A percentile compares a stretch with the other conserved stretches of the same genome.
These are phyloP conservation scores for Cladorhizidae sp. DNA, from an alignment of 37 sponge, comb jelly and placozoan species.

Conservation along the genomic window DNA sequence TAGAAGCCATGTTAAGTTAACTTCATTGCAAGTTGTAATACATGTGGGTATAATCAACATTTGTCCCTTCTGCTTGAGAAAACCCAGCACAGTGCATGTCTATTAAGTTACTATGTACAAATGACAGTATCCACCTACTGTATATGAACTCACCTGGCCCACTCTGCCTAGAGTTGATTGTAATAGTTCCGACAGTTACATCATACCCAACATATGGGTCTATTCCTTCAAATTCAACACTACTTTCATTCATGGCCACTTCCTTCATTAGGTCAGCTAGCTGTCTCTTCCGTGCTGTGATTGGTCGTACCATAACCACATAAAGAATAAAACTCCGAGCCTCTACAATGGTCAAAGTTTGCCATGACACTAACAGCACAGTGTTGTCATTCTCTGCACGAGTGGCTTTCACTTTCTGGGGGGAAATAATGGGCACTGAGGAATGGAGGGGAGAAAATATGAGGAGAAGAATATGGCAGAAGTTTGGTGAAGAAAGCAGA, in stretches of 20 bases:
- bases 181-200: conserved; percentile 1
- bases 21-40: too few species aligned
- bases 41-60: too few species aligned
- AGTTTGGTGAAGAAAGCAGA: too few species aligned
- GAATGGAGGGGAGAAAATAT: neutral
- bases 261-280: neutral
- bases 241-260: neutral
- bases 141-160: too few species aligned
- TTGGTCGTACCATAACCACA: neutral
- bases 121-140: too few species aligned
- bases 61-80: neutral
- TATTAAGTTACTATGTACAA: neutral
- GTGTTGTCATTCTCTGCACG: neutral
- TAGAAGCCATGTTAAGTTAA: too few species aligned
- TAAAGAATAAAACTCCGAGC: conserved; percentile 26
- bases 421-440: conserved; percentile 5
- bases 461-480: neutral
- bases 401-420: conserved; percentile 2
- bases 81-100: neutral
- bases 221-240: neutral
- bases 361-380: conserved; percentile 24
- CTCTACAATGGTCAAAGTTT: conserved; percentile 28
- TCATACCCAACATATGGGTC: conserved; percentile 10
- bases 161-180: too few species aligned
- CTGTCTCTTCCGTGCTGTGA: conserved; percentile 18